Evolutionary conservation across 2,113 vertebrate species (phyloP).

Genomic region (Nesoenas mayeri): DNA sequence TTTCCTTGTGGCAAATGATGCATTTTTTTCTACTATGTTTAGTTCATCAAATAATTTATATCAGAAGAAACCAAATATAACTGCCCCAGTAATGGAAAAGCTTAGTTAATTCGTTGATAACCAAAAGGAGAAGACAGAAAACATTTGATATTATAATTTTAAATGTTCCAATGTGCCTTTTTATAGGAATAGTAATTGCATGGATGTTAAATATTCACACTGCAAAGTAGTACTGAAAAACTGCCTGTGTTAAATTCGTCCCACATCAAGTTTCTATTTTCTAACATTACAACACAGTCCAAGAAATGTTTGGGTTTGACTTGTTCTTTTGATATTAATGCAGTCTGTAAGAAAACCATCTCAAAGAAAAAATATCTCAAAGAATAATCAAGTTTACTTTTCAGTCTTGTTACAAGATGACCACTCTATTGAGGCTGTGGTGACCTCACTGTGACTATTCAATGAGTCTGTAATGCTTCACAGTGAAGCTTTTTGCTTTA

Average conservation of each 20-base stretch:
- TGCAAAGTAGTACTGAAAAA: constrained; percentile 50
- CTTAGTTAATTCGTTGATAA: constrained; percentile 42
- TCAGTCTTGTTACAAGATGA: constrained; percentile 64
- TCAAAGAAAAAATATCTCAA: constrained; percentile 23
- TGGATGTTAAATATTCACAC: constrained; percentile 54
- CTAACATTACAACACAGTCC: not conserved
- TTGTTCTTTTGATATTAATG: constrained; percentile 49
- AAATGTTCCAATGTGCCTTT: constrained; percentile 44
- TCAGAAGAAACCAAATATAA: constrained; percentile 18
- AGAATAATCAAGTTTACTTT: constrained; percentile 65
- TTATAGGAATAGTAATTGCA: constrained; percentile 53
- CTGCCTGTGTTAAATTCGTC: constrained; percentile 33
- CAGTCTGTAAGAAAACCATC: constrained; percentile 31
- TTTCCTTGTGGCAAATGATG: not conserved
- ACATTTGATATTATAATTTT: constrained; percentile 40
- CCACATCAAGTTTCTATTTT: constrained; percentile 40
- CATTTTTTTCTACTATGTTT: not conserved
- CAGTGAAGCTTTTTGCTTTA: constrained; percentile 63
- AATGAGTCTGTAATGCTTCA: constrained; percentile 36
- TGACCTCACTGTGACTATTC: constrained; percentile 64
- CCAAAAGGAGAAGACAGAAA: constrained; percentile 22
- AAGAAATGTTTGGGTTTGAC: constrained; percentile 35
- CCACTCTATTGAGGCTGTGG: constrained; percentile 21
- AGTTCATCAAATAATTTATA: not conserved
- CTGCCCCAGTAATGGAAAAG: not conserved